Percentiles rank a stretch among this genome's conserved stretches.
phyloP scores from a whole-genome alignment of 2,797 vertebrate genomes.

The Varecia variegata region DNA sequence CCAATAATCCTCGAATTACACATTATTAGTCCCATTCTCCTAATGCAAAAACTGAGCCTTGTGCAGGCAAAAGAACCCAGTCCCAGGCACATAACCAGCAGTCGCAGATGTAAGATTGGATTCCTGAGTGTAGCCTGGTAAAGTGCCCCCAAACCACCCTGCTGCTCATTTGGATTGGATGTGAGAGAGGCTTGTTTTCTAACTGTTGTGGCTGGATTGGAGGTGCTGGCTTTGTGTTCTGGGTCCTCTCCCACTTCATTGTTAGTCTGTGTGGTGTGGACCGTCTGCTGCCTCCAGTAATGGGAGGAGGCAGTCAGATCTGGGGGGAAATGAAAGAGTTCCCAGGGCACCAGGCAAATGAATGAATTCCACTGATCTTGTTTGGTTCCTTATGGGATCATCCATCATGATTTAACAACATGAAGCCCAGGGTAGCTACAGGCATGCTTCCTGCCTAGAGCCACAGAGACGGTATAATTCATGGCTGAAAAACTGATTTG shows the following conservation, averaged over 20 bases:
- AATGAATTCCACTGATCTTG: slow-evolving; percentile 72
- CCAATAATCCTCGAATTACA: not conserved
- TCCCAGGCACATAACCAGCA: not conserved
- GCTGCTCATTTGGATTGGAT: not conserved
- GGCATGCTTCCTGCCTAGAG: slow-evolving; percentile 44
- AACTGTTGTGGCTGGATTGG: not conserved
- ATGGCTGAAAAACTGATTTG: not conserved
- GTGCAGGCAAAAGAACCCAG: not conserved
- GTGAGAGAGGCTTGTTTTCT: not conserved
- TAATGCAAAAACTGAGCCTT: not conserved
- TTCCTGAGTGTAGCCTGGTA: not conserved
- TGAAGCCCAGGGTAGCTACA: slow-evolving; percentile 41
- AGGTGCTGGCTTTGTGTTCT: not conserved
- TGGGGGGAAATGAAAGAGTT: slow-evolving; percentile 37
- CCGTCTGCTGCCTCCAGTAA: not conserved
- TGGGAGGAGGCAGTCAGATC: slow-evolving; percentile 28
- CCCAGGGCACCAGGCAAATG: slow-evolving; percentile 58
- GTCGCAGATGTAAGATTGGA: not conserved
- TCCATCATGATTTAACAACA: slow-evolving; percentile 76
- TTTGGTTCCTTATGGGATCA: slow-evolving; percentile 72
- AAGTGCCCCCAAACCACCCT: fast-evolving
- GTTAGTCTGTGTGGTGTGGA: not conserved
- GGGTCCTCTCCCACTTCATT: not conserved
- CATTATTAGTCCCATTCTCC: not conserved
- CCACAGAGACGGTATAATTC: not conserved